Percentiles rank a stretch among this genome's conserved stretches.
phyloP scores from a whole-genome alignment of 2,797 vertebrate genomes.

The Acanthurus tractus region DNA sequence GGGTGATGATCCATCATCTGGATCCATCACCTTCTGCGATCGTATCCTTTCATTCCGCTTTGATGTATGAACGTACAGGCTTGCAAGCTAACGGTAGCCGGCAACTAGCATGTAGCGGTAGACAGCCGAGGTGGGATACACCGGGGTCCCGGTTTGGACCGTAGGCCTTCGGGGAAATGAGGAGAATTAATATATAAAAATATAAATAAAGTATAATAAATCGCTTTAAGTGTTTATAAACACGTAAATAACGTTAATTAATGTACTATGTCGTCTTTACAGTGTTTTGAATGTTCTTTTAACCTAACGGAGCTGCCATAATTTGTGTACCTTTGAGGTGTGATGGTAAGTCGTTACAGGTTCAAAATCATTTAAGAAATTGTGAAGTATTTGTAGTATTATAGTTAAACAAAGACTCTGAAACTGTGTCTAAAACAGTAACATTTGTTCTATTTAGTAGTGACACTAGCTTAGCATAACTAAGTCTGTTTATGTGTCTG shows the following conservation, averaged over 20 bases:
- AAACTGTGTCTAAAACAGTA: neutral
- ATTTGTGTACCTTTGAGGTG: neutral
- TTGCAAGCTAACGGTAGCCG: neutral
- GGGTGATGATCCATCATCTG: constrained; percentile 76
- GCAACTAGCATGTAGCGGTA: rapidly evolving
- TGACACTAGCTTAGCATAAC: neutral
- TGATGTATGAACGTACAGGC: too few species aligned
- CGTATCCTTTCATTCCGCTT: constrained; percentile 80
- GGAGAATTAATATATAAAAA: too few species aligned
- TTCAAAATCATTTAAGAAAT: neutral
- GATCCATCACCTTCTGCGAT: constrained; percentile 56
- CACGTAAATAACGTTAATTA: neutral
- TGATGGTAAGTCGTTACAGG: neutral
- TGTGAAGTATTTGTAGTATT: too few species aligned
- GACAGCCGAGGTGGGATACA: rapidly evolving
- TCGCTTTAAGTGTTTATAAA: neutral
- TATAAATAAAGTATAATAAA: rapidly evolving
- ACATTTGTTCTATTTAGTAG: neutral
- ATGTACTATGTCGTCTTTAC: too few species aligned
- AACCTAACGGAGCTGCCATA: neutral
- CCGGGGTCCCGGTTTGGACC: neutral
- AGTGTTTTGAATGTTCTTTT: too few species aligned
- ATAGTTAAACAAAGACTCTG: too few species aligned
- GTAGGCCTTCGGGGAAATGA: neutral
- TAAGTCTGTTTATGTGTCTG: neutral